Conservation (phyloP, 2,888 invertebrate species). For the Drosophila nigricruria region DNA sequence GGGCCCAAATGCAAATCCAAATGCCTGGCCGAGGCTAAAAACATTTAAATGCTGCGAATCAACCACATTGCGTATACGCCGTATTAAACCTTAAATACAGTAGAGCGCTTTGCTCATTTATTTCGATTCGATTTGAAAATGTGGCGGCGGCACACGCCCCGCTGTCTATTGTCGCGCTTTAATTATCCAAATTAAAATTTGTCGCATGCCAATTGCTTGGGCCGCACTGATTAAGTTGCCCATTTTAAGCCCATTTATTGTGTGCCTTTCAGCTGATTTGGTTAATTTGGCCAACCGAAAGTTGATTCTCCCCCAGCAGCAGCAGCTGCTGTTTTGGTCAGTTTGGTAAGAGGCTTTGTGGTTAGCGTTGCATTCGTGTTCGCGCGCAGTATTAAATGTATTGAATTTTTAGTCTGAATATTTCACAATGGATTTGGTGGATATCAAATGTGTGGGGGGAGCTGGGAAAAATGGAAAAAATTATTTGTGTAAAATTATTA, state of each 20-base stretch:
- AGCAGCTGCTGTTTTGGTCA: conserved; percentile 13
- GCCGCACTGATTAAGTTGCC: conserved; percentile 34
- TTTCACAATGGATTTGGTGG: conserved; percentile 5
- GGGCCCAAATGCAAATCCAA: conserved; percentile 23
- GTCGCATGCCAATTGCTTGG: conserved; percentile 33
- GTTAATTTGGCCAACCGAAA: conserved; percentile 47
- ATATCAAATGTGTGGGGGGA: background rate
- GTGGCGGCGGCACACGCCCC: background rate
- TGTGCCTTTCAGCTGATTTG: conserved; percentile 58
- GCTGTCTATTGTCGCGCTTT: conserved; percentile 16
- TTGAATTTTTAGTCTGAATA: background rate
- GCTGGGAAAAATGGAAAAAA: background rate
- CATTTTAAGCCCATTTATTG: conserved; percentile 35
- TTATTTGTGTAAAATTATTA: background rate
- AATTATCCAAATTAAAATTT: conserved; percentile 52
- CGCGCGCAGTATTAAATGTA: conserved; percentile 19
- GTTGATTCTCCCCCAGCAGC: background rate
- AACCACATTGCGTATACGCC: conserved; percentile 68
- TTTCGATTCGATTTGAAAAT: conserved; percentile 27
- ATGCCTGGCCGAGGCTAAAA: conserved; percentile 14
- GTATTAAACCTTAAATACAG: conserved; percentile 51
- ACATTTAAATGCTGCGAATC: conserved; percentile 19
- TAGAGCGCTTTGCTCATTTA: conserved; percentile 20
- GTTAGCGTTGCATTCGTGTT: conserved; percentile 17
- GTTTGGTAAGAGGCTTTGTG: conserved; percentile 54